Evolutionary conservation across 1,140 invertebrate species (phyloP).

Genomic region (Sarcophaga peregrina): DNA sequence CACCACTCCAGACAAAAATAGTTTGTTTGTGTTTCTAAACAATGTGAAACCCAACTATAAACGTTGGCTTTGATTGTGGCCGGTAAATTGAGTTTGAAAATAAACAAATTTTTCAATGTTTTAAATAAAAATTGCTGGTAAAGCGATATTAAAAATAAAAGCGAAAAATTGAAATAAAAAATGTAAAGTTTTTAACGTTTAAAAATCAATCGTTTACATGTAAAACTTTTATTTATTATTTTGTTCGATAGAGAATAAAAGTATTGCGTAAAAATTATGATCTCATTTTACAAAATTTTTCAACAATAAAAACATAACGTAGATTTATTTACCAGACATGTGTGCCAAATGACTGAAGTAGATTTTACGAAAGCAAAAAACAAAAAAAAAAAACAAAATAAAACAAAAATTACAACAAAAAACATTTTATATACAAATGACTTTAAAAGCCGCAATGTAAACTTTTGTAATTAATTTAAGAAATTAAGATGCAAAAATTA

Average conservation of each 20-base stretch:
- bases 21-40: background rate
- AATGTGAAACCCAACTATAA: background rate
- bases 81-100: background rate
- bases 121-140: background rate
- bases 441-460: background rate
- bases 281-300: conserved; percentile 2
- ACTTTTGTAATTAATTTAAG: conserved; percentile 1
- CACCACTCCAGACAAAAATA: background rate
- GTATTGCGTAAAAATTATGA: conserved; percentile 15
- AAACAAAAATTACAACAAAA: conserved; percentile 1
- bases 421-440: background rate
- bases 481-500: background rate
- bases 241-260: background rate
- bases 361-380: conserved; percentile 56
- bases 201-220: no score
- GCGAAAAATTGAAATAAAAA: no score
- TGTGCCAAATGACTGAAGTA: conserved; percentile 66
- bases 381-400: background rate
- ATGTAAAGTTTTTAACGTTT: no score
- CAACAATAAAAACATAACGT: background rate
- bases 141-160: background rate
- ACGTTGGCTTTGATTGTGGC: background rate
- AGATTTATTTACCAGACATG: conserved; percentile 54
- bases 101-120: background rate
- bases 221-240: no score